Base-by-base conservation (phyloP, 2,797 vertebrate genomes). In the Phoebastria nigripes region DNA sequence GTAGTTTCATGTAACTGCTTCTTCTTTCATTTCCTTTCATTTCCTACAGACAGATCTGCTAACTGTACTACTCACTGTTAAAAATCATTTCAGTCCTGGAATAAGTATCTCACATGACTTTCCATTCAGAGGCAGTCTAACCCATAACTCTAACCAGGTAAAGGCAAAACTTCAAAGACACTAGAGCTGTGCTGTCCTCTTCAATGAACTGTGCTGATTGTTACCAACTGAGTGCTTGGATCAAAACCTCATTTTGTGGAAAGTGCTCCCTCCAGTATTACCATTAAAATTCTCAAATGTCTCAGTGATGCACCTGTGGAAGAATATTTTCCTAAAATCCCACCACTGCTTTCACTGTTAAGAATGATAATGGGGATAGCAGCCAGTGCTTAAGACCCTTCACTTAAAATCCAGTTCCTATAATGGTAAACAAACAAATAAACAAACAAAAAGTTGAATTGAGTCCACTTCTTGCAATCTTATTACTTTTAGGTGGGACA, bases 1-100 rank as follows among this genome's bases (percentile, higher is more conserved):
- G 55, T 79, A 94, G 51, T 82, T 94, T 90, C 62, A 56, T 56
- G 41, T 61, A 61, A 56, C 81, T 89, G 26, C 39, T 92, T 7
- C 86, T 88, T 86, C 73, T 87, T 94, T 95, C 46, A 66, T 91
- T 94, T 96, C 47, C 55, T 90, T 90, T 87, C 18, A 79, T 55
- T 88, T 91, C 72, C 59, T 71, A 52, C 52, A 88, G 51, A 39
- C 29, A 90, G 37, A 52, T 59, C 70, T 96, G 62, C 55, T 84
- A 58, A 79, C 47, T 79, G 33, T 72, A 66, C 58, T 49, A n/a
- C 11, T 59, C 28, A 28, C 35, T 59, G 39, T 58, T 61, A 52
- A 61, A 89, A 90, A 65, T 1, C 1, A 14, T 90, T 92, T 90
- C 52, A 80, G 41, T 63, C 29, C 44, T 73, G 25, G 35, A 85